Evolutionary conservation across 2,113 vertebrate species (phyloP), one percentile per base, ranked within the genome.

Genomic region (Planiliza haematocheilus): DNA sequence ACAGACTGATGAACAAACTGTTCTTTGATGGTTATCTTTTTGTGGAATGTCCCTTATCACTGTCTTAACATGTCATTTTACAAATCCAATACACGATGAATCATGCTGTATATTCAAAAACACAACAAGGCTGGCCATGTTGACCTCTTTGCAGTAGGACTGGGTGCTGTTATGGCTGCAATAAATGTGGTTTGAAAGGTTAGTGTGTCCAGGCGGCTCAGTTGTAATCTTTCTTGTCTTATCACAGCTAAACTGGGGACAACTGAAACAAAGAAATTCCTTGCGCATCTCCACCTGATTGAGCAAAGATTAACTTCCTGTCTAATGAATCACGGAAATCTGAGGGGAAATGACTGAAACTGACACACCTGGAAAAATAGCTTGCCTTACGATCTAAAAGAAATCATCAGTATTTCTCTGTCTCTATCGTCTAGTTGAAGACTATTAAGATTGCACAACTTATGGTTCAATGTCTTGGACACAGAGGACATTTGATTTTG

Each of bases 41-140:
- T 65, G 17, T 76, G 80, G 88, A 90, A 90, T 89, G 76, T 81
- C 2, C 66, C 73, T 88, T 88, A 89, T 89, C 84, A 87, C 18
- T 56, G 46, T 69, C 13, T 75, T 77, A 52, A 74, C 57, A 70
- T 78, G 38, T 80, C 34, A 20, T 42, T 68, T 77, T n/a, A 48
- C 62, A 66, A 71, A 74, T 37, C 9, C 37, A 69, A 58, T 53
- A 51, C 7, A 8, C 18, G 1, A 8, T 41, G 17, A 60, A 21
- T 7, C 0, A 0, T 21, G 16, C n/a, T 63, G 46, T 74, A 61
- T 61, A 84, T 79, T 74, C 43, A 43, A 48, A 66, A 70, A 17
- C 13, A 48, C 49, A 45, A 42, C 48, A 60, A 57, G 36, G 50
- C 70, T 78, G 73, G 65, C 9, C 58, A 34, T 56, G 13, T 34